Evolutionary conservation across 2,888 invertebrate genomes (phyloP).

Genomic region (Drosophila basisetae): DNA sequence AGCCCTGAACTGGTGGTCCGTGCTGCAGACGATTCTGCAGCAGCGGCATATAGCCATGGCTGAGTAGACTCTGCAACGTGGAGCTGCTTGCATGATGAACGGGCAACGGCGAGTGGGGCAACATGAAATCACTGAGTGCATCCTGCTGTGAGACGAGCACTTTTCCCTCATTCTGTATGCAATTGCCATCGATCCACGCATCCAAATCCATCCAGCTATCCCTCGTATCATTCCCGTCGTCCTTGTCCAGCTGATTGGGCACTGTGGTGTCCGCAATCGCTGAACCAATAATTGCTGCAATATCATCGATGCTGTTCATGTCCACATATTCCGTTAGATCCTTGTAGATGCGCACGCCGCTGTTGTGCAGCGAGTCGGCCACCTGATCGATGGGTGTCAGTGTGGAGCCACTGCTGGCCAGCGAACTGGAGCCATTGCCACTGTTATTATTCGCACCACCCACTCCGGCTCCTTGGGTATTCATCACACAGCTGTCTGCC

Average conservation of each 20-base stretch:
- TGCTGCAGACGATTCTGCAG: constrained; percentile 93
- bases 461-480: neutral
- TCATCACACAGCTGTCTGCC: constrained; percentile 86
- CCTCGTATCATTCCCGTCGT: constrained; percentile 90
- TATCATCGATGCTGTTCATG: constrained; percentile 92
- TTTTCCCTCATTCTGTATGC: constrained; percentile 89
- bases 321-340: constrained; percentile 86
- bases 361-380: constrained; percentile 88
- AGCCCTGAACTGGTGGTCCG: constrained; percentile 86
- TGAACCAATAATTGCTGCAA: constrained; percentile 94
- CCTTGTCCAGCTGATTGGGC: constrained; percentile 89
- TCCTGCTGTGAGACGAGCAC: constrained; percentile 89
- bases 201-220: constrained; percentile 96
- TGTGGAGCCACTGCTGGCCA: constrained; percentile 65
- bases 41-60: constrained; percentile 92
- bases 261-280: constrained; percentile 96
- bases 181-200: constrained; percentile 93
- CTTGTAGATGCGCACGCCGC: constrained; percentile 84
- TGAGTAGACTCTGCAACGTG: constrained; percentile 91
- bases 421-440: constrained; percentile 46
- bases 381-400: constrained; percentile 85
- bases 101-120: constrained; percentile 88
- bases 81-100: constrained; percentile 88
- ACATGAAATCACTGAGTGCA: constrained; percentile 88
- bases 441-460: constrained; percentile 21